Evolutionary conservation across 2,113 vertebrate species (phyloP).

Genomic region (Anarhynchus alexandrinus): DNA sequence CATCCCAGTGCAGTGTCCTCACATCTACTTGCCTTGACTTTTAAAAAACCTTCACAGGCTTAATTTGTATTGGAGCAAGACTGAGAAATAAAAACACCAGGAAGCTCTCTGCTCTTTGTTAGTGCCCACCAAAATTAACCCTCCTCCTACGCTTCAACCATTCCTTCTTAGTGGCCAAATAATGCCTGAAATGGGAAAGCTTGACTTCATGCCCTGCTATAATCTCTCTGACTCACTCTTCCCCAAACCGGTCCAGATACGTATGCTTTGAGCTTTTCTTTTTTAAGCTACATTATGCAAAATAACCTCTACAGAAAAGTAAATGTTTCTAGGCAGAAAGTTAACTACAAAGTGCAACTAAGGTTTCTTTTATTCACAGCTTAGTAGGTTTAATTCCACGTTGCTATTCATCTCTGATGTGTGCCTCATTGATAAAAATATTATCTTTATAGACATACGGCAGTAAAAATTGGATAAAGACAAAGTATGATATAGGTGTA

Average conservation of each 20-base stretch:
- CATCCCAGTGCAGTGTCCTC: background rate
- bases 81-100: background rate
- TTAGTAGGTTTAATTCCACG: background rate
- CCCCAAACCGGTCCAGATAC: background rate
- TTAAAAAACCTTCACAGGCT: background rate
- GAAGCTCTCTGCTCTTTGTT: background rate
- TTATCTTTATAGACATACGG: background rate
- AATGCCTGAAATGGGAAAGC: background rate
- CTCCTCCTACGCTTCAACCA: rapidly evolving
- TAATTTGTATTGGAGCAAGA: background rate
- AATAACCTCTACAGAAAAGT: background rate
- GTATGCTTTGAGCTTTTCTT: background rate
- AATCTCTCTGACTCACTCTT: background rate
- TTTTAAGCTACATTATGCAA: background rate
- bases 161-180: background rate
- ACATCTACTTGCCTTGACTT: background rate
- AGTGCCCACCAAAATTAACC: background rate
- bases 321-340: background rate
- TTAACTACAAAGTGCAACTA: background rate
- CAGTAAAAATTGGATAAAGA: background rate
- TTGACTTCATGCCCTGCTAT: background rate
- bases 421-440: background rate
- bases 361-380: background rate
- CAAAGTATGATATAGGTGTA: background rate
- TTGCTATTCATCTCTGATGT: background rate